Conservation (phyloP, 2,113 vertebrate species). For the Cnemophilus loriae region DNA sequence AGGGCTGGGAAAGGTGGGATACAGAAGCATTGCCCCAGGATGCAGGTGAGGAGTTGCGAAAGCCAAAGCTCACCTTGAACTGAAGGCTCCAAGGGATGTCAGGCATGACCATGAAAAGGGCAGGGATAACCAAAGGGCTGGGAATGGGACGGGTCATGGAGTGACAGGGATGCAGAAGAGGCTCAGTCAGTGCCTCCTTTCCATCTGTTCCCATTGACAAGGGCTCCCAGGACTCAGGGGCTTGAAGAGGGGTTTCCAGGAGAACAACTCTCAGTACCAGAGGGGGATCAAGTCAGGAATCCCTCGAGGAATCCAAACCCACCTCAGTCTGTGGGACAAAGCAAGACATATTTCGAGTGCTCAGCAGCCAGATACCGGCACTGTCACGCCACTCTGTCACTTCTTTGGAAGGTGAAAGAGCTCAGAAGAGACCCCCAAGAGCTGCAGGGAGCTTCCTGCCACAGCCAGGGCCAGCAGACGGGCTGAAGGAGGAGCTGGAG, state of each 20-base stretch:
- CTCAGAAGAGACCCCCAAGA: accelerated
- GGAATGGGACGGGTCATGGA: not conserved
- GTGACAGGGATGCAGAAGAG: not conserved
- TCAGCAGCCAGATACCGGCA: not conserved
- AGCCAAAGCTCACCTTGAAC: not conserved
- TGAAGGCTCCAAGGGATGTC: not conserved
- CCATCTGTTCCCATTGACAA: not conserved
- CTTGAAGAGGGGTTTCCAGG: not conserved
- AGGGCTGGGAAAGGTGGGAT: not conserved
- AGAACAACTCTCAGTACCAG: not conserved
- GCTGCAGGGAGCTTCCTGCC: not conserved
- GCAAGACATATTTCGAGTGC: not conserved
- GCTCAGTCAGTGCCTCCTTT: not conserved
- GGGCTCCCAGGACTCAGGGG: not conserved
- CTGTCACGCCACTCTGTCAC: not conserved
- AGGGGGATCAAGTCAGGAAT: not conserved
- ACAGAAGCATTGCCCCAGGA: not conserved
- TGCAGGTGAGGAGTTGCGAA: not conserved
- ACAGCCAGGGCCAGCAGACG: not conserved
- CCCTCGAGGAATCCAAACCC: not conserved
- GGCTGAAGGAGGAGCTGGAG: not conserved
- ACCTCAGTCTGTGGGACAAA: not conserved
- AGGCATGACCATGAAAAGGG: not conserved
- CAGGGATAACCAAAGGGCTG: not conserved
- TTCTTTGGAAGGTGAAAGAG: not conserved